Conservation (phyloP, 1,140 invertebrate genomes). For the Drosophila lini region DNA sequence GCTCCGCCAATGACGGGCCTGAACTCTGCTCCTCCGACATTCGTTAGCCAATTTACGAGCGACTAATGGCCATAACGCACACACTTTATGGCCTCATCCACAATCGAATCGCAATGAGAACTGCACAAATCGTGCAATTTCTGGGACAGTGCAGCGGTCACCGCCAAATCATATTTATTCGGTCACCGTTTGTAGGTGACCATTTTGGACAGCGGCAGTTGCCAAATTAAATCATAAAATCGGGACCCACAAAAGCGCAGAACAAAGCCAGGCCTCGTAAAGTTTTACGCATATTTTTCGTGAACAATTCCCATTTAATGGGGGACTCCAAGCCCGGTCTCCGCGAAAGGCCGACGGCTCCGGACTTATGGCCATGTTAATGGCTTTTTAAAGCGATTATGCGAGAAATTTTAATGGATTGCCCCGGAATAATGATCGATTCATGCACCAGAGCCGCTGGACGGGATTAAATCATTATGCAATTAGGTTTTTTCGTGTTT, state of each 20-base stretch:
- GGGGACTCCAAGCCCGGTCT: conserved; percentile 15
- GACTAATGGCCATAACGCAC: conserved; percentile 82
- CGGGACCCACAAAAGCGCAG: conserved; percentile 19
- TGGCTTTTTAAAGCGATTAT: conserved; percentile 74
- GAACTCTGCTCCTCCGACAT: conserved; percentile 56
- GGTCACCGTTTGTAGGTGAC: conserved; percentile 19
- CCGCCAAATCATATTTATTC: conserved; percentile 49
- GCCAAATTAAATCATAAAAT: conserved; percentile 51
- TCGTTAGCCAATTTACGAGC: conserved; percentile 79
- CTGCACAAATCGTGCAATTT: conserved; percentile 67
- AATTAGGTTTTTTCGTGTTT: conserved; percentile 64
- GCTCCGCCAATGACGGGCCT: conserved; percentile 48
- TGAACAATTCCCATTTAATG: conserved; percentile 45
- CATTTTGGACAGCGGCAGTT: conserved; percentile 36
- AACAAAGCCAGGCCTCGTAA: conserved; percentile 34
- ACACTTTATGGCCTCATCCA: conserved; percentile 78
- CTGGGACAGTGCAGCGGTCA: conserved; percentile 12
- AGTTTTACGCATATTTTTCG: conserved; percentile 32
- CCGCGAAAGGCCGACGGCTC: conserved; percentile 9
- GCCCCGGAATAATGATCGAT: conserved; percentile 66
- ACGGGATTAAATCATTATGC: conserved; percentile 76
- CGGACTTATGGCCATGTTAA: conserved; percentile 64
- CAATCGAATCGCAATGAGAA: conserved; percentile 72
- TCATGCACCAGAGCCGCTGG: conserved; percentile 55
- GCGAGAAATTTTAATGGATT: conserved; percentile 52